Base-by-base conservation (phyloP, 1,140 invertebrate species). In the Tetraneura akinire region DNA sequence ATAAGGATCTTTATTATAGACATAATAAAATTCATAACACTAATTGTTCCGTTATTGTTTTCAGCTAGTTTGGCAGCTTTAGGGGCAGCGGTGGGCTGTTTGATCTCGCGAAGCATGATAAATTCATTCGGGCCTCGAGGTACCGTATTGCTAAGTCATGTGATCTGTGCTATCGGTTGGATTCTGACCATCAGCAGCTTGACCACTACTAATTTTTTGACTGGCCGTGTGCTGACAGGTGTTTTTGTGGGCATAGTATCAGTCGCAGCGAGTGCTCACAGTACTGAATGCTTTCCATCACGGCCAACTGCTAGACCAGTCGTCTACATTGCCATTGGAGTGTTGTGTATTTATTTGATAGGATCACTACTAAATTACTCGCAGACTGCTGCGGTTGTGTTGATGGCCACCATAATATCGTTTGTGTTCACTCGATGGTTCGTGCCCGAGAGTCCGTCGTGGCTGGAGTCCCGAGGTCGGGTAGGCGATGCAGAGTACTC, bases 91-190 rank as follows among this genome's bases (percentile, higher is more conserved):
- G 78, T 89, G 42, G 89, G 89, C 45, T 87, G 88, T 0, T 78
- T 89, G 0, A 76, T 88, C 21, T 84, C 87, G 29, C 87, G 89
- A 8, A 89, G 87, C 73, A 80, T 90, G 32, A 90, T 92, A 85
- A 91, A 92, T 82, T 87, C 86, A 83, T 88, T 88, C 83, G 92
- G 92, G 1, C 84, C 91, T 13, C 90, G 89, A 84, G 51, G 83
- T 85, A 86, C 89, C 0, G 84, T 91, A 23, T 83, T 88, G n/a
- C 81, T 87, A 3, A 85, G 88, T 16, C 87, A 88, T 26, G 26
- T 88, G 13, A 85, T 89, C 14, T 89, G 87, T 62, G 81, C 90
- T 4, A 62, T 87, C 21, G 90, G 90, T 16, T 91, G 89, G 88
- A 57, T 88, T 1, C 70, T 87, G 8, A 87, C 91, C 21, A 45